Conservation (phyloP, 2,797 vertebrate genomes). For the Diglossa cyanea region DNA sequence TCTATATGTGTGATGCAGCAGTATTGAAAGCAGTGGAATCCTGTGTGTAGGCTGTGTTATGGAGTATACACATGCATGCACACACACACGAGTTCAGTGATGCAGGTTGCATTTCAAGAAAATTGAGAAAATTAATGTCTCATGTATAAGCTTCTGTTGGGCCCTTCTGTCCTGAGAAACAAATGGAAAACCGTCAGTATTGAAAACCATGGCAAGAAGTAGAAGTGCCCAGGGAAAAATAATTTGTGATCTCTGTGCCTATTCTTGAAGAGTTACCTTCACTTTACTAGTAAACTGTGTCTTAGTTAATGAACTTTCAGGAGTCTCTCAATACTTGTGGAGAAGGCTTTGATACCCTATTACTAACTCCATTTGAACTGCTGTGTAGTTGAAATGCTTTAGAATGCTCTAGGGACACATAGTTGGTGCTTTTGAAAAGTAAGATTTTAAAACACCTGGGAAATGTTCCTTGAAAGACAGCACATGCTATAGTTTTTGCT, state of each 20-base stretch:
- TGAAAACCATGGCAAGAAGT: not conserved
- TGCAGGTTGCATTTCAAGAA: not conserved
- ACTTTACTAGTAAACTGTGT: not conserved
- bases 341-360: not conserved
- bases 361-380: not conserved
- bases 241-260: not conserved
- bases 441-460: not conserved
- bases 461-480: not conserved
- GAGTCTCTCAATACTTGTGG: not conserved
- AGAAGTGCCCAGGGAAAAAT: not conserved
- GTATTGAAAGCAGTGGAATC: not conserved
- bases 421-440: not conserved
- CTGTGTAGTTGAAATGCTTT: not conserved
- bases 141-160: not conserved
- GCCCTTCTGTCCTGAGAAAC: not conserved
- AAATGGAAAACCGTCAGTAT: not conserved
- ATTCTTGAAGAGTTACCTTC: not conserved
- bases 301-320: not conserved
- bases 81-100: accelerated
- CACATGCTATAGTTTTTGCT: not conserved
- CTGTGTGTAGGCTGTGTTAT: not conserved
- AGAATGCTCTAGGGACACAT: not conserved
- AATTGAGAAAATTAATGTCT: not conserved
- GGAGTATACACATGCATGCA: not conserved
- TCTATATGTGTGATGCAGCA: not conserved